A percentile compares a stretch with the other conserved stretches of the same genome.
These are phyloP conservation scores for Coregonus sp. DNA, from an alignment of 2,797 vertebrate species.

Conservation along the genomic window DNA sequence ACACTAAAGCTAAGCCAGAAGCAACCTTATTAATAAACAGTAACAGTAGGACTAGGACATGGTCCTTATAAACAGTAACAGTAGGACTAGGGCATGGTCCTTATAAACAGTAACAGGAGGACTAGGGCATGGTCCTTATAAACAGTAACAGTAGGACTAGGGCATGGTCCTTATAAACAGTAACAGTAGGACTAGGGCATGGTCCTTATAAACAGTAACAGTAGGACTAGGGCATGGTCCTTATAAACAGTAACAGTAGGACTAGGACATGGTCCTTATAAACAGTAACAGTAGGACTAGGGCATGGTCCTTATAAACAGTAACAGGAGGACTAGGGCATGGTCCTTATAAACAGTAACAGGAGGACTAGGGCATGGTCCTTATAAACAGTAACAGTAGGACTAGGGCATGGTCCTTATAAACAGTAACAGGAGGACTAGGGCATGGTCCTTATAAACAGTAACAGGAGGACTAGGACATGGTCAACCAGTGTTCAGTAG, in stretches of 20 bases:
- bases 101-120: constrained; percentile 2
- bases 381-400: constrained; percentile 2
- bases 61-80: not conserved
- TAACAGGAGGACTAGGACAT: constrained; percentile 9
- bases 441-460: not conserved
- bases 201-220: not conserved
- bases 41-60: not conserved
- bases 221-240: not conserved
- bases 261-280: not conserved
- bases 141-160: constrained; percentile 3
- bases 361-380: not conserved
- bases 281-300: constrained; percentile 7
- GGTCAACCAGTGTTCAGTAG: constrained; percentile 16
- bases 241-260: constrained; percentile 6
- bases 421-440: constrained; percentile 5
- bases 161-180: not conserved
- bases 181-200: not conserved
- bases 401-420: not conserved
- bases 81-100: not conserved
- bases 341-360: not conserved
- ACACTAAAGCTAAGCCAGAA: constrained; percentile 22
- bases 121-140: not conserved
- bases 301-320: not conserved
- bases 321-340: not conserved
- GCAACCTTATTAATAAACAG: constrained; percentile 22